Base-by-base conservation (phyloP, 2,888 invertebrate genomes). In the Gerosis bhagava region DNA sequence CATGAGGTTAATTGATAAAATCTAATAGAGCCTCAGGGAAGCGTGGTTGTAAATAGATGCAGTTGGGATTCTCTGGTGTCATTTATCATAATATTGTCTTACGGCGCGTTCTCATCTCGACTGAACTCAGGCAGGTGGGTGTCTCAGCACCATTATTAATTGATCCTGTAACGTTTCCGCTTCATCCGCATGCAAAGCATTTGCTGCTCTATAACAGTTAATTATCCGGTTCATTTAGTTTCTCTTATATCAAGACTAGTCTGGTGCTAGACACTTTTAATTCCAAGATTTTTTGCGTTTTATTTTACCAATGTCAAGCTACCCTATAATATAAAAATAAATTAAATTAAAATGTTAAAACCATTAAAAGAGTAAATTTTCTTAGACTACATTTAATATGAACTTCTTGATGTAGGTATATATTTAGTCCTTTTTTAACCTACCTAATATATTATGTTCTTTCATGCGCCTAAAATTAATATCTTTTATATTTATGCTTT, bases 61-160 rank as follows among this genome's bases (percentile, higher is more conserved):
- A 57, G 57, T 56, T 58, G 60, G n/a, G 67, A 68, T 69, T 60
- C 65, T 67, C 59, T n/a, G 63, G 63, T 73, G 67, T 70, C 71
- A 71, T 82, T 80, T 74, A 79, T 82, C 81, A 81, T 79, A 81
- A 80, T 77, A 74, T 76, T 76, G 80, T 76, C 68, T 68, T 59
- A 67, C 71, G 74, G 70, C 59, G 52, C 59, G 67, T 70, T 70
- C 73, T 74, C 73, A 77, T 75, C 71, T 73, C 56, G 43, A 50
- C 32, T 59, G 57, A 55, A 62, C 56, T 50, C 49, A 59, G 56
- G 70, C 77, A 79, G 78, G 79, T 79, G 76, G 80, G 77, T 73
- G 77, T 77, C 70, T 66, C 56, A 60, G 62, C 59, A 59, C 59
- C 64, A 65, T 40, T 77, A 78, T 79, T 78, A 80, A 79, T 80